These are phyloP conservation scores for Agonopterix alstromeriana DNA, from an alignment of 2,888 invertebrate species.

Conservation along the genomic window DNA sequence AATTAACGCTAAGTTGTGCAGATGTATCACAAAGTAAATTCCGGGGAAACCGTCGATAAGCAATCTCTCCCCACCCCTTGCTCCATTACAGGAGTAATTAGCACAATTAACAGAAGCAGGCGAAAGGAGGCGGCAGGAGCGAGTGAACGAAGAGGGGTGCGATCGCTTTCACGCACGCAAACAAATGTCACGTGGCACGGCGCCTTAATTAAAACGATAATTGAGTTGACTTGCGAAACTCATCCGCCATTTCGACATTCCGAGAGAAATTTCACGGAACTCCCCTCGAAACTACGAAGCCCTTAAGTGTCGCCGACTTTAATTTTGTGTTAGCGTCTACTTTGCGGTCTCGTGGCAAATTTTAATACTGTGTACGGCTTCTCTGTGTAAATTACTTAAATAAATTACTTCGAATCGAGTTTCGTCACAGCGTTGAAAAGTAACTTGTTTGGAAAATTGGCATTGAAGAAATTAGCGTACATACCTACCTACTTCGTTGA, in stretches of 20 bases:
- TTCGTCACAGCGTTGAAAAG: slow-evolving; percentile 37
- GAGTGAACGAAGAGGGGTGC: slow-evolving; percentile 31
- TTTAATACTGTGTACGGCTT: slow-evolving; percentile 66
- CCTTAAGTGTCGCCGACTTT: slow-evolving; percentile 74
- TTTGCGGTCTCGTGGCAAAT: slow-evolving; percentile 69
- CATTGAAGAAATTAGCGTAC: slow-evolving; percentile 21
- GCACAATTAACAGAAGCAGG: slow-evolving; percentile 72
- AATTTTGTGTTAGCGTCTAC: slow-evolving; percentile 75
- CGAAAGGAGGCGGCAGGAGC: slow-evolving; percentile 20
- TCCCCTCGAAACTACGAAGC: slow-evolving; percentile 69
- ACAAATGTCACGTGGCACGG: slow-evolving; percentile 75
- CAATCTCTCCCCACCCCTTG: slow-evolving; percentile 68
- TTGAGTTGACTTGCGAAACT: slow-evolving; percentile 77
- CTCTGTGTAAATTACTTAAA: slow-evolving; percentile 66
- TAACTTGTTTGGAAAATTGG: slow-evolving; percentile 50
- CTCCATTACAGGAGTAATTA: slow-evolving; percentile 77
- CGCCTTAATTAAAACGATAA: slow-evolving; percentile 77
- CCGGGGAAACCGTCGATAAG: slow-evolving; percentile 67
- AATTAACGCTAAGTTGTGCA: slow-evolving; percentile 40
- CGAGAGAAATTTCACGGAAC: slow-evolving; percentile 68
- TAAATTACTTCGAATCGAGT: slow-evolving; percentile 64
- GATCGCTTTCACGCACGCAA: slow-evolving; percentile 75
- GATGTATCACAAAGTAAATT: slow-evolving; percentile 60
- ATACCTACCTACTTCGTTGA: background rate
- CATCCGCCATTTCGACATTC: slow-evolving; percentile 75